Evolutionary conservation across 2,797 vertebrate genomes (phyloP), one percentile per base, ranked within the genome.

Genomic region (Poecilia picta): DNA sequence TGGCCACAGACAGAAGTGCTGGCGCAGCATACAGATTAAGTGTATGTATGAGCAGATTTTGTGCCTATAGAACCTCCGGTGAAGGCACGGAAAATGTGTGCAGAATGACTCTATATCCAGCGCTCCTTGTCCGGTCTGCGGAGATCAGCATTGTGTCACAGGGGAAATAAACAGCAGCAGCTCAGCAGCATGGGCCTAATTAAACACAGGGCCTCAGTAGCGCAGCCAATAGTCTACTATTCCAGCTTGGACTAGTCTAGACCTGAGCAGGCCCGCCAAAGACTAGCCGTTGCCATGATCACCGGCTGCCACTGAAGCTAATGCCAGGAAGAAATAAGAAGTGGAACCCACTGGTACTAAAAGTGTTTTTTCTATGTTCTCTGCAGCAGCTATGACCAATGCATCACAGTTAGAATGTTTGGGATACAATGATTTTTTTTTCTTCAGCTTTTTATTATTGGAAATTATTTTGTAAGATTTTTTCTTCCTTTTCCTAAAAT

Each of bases 121-220:
- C 74, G 80, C 73, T 73, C 79, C 64, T 81, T 68, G 81, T 86
- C 90, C 87, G 89, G 88, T 89, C 91, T 78, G 92, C 28, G 64
- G 87, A 91, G 92, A 94, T 92, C 91, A 91, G 89, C 88, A 4
- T 80, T 87, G 87, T 91, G 91, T 89, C 93, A 88, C 91, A 57
- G 80, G 95, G 94, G 94, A 94, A 94, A 95, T 94, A 95, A 94
- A 94, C 92, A 93, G 93, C 88, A 89, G 89, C 90, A 85, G 89
- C 93, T 92, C 92, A 93, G 94, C 93, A 94, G 90, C 93, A 90
- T 81, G 85, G 91, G 86, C 86, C 93, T 95, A 95, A 95, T 95
- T 94, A 95, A 95, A 94, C 93, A 90, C 83, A 85, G 80, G 43
- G 79, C 81, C 91, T 92, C 82, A 87, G 86, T 86, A 80, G 83